Percentiles rank a stretch among this genome's conserved stretches.
Conservation (phyloP, 2,797 vertebrate genomes). For the Eospalax fontanierii region DNA sequence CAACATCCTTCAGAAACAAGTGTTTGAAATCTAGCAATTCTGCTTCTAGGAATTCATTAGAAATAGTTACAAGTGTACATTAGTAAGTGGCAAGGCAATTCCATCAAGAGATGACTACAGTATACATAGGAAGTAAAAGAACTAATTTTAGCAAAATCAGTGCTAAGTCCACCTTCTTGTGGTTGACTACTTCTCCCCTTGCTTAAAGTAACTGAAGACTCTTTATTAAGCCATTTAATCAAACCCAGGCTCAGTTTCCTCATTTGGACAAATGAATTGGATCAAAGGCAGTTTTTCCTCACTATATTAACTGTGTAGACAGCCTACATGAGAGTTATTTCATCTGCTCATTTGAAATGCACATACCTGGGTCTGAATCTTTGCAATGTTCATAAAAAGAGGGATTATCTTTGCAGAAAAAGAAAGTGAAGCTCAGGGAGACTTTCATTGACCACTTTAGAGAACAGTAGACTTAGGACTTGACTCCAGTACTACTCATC, state of each 20-base stretch:
- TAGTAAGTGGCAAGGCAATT: not conserved
- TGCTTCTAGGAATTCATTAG: not conserved
- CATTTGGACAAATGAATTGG: not conserved
- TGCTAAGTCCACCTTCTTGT: not conserved
- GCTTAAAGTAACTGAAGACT: not conserved
- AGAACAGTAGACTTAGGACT: not conserved
- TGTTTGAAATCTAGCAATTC: not conserved
- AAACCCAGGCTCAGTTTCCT: not conserved
- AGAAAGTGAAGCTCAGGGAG: not conserved
- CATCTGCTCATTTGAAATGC: not conserved
- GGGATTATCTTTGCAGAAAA: not conserved
- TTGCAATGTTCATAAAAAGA: not conserved
- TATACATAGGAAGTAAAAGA: not conserved
- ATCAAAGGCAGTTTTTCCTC: not conserved
- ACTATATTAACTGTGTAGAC: constrained; percentile 11
- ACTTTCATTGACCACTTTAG: not conserved
- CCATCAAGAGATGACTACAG: not conserved
- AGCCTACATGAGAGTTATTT: not conserved
- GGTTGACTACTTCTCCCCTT: not conserved
- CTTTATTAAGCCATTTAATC: not conserved
- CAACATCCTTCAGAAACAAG: not conserved
- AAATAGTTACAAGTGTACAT: not conserved
- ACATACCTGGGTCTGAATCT: not conserved
- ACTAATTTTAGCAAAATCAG: accelerated
- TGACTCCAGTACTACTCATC: not conserved